A percentile compares a stretch with the other conserved stretches of the same genome.
Evolutionary conservation across 1,140 invertebrate species (phyloP).

Genomic region (Rhopalosiphum padi): DNA sequence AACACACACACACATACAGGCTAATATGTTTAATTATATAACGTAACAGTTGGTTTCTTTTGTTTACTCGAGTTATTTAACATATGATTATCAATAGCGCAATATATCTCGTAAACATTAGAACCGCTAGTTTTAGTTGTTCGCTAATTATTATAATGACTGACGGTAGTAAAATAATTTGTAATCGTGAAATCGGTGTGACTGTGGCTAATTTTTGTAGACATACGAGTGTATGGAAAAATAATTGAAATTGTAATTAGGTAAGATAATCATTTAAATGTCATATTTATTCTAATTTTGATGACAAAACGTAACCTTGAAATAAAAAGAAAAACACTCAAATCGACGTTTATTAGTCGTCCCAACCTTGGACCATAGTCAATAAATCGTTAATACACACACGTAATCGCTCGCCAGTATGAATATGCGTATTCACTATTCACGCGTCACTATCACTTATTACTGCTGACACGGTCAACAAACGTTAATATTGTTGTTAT

Average conservation of each 20-base stretch:
- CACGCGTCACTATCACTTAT: background rate
- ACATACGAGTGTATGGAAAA: background rate
- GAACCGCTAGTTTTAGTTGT: background rate
- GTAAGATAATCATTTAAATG: background rate
- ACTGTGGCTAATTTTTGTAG: background rate
- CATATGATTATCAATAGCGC: background rate
- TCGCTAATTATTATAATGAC: background rate
- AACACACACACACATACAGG: background rate
- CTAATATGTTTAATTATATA: background rate
- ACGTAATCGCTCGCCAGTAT: background rate
- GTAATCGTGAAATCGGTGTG: background rate
- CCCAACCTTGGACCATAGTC: background rate
- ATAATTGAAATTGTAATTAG: background rate
- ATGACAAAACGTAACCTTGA: background rate
- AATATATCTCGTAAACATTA: background rate
- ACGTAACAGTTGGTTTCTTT: background rate
- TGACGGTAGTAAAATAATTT: background rate
- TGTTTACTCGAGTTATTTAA: background rate
- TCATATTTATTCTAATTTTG: background rate
- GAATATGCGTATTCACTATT: background rate
- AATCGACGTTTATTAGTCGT: background rate
- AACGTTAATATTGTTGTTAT: background rate
- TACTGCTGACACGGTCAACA: background rate
- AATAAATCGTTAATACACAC: background rate
- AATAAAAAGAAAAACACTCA: background rate